Evolutionary conservation across 2,113 vertebrate genomes (phyloP).

Genomic region (Ciconia maguari): DNA sequence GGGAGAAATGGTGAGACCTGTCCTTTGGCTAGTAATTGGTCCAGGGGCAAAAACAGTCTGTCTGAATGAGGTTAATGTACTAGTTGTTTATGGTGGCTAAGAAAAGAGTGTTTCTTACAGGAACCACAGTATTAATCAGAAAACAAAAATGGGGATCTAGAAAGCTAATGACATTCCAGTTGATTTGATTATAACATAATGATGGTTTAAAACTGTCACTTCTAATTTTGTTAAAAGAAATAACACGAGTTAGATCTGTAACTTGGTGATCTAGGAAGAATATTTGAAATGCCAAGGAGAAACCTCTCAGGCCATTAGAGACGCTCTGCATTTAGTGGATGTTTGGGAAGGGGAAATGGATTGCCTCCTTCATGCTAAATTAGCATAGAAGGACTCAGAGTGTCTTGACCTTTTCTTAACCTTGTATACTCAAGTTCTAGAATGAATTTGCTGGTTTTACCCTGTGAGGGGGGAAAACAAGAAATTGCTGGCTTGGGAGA

Average conservation of each 20-base stretch:
- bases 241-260: constrained; percentile 10
- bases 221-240: constrained; percentile 61
- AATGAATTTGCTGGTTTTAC: background rate
- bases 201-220: constrained; percentile 60
- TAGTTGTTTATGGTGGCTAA: background rate
- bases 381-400: background rate
- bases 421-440: background rate
- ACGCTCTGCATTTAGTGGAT: constrained; percentile 1
- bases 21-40: background rate
- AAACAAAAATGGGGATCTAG: constrained; percentile 30
- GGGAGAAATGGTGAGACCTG: background rate
- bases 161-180: constrained; percentile 51
- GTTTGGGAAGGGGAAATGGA: constrained; percentile 33
- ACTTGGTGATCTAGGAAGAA: background rate
- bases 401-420: constrained; percentile 53
- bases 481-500: background rate
- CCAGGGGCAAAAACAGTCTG: background rate
- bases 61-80: background rate
- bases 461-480: background rate
- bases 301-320: constrained; percentile 36
- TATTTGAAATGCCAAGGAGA: background rate
- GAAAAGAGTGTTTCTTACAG: constrained; percentile 47
- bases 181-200: constrained; percentile 64
- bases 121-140: constrained; percentile 45
- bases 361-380: constrained; percentile 41